These are phyloP conservation scores for Irena cyanogastra DNA, from an alignment of 2,113 vertebrate genomes.

Conservation along the genomic window DNA sequence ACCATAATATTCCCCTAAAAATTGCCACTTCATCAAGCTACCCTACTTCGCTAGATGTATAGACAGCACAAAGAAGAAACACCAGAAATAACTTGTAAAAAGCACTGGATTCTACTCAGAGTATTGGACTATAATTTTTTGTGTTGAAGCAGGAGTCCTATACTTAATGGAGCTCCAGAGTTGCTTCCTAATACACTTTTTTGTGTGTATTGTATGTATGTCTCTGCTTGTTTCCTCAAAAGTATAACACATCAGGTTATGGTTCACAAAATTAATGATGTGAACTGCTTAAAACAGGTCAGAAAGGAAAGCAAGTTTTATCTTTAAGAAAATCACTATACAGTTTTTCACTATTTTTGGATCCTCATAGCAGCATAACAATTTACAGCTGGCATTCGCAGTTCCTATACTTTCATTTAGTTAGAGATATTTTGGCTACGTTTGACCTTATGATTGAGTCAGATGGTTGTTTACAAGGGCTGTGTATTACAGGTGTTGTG, in stretches of 20 bases:
- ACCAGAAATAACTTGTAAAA: neutral
- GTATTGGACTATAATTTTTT: neutral
- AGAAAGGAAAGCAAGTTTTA: neutral
- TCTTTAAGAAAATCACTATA: neutral
- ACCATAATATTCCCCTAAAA: neutral
- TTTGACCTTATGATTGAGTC: neutral
- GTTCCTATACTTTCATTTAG: neutral
- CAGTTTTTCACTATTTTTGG: neutral
- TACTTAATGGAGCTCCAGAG: neutral
- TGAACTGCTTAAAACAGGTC: neutral
- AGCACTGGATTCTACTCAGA: neutral
- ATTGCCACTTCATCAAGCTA: neutral
- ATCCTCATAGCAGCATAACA: neutral
- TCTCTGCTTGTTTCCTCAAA: neutral
- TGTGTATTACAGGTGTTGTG: neutral
- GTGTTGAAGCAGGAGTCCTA: neutral
- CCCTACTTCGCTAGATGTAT: neutral
- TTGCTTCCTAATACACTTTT: neutral
- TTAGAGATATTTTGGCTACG: neutral
- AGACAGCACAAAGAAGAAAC: neutral
- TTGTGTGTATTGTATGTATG: neutral
- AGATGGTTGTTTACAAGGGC: neutral
- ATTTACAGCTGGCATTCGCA: neutral
- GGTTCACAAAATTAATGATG: neutral
- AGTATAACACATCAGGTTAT: neutral